Percentiles rank a stretch among this genome's conserved stretches.
These are phyloP conservation scores for Labeo calbasu DNA, from an alignment of 2,797 vertebrate species.

Conservation along the genomic window DNA sequence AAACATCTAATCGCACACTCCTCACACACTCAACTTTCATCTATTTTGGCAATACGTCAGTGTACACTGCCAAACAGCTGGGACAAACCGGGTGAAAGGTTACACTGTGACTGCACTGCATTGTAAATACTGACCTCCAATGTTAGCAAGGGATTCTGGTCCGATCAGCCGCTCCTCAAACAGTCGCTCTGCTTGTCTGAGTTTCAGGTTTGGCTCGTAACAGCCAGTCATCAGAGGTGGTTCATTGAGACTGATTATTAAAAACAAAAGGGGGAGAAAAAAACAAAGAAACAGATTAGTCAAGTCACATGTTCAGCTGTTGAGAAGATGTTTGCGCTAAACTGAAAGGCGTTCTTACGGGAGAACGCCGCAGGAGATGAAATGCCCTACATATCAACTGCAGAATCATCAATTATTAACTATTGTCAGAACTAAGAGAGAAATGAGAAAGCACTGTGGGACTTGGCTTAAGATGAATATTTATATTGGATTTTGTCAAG, in stretches of 20 bases:
- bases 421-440: conserved; percentile 40
- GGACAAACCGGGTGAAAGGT: conserved; percentile 11
- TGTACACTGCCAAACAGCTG: not conserved
- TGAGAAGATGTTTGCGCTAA: not conserved
- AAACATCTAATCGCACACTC: not conserved
- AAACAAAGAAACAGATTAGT: conserved; percentile 22
- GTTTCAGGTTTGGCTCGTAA: conserved; percentile 87
- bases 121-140: conserved; percentile 80
- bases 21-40: conserved; percentile 24
- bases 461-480: conserved; percentile 36
- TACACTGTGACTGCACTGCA: not conserved
- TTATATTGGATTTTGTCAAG: conserved; percentile 12
- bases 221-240: conserved; percentile 86
- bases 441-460: conserved; percentile 36
- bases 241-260: conserved; percentile 81
- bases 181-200: conserved; percentile 84
- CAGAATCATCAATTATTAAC: conserved; percentile 54
- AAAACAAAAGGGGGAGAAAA: conserved; percentile 27
- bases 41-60: conserved; percentile 12
- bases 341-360: not conserved
- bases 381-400: conserved; percentile 26
- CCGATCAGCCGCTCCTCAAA: conserved; percentile 88
- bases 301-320: not conserved
- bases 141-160: conserved; percentile 89
- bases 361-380: conserved; percentile 1